Conservation (phyloP, 2,888 invertebrate genomes). For the Leucania comma region DNA sequence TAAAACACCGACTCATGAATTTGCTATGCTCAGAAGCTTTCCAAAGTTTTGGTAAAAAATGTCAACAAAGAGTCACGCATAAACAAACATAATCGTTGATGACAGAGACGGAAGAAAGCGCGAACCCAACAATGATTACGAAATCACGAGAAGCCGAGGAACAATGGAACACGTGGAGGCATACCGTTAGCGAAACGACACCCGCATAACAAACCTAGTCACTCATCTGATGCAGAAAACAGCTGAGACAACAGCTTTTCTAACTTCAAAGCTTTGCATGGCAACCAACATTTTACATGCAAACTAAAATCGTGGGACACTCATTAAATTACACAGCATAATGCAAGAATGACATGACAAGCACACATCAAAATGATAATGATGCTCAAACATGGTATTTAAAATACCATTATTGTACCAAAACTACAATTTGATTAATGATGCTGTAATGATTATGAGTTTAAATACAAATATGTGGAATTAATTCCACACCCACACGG, state of each 20-base stretch:
- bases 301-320: constrained; percentile 68
- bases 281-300: constrained; percentile 69
- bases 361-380: constrained; percentile 70
- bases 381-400: constrained; percentile 69
- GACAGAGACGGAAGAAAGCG: constrained; percentile 65
- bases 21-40: neutral
- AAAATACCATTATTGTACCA: constrained; percentile 64
- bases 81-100: constrained; percentile 54
- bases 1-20: constrained; percentile 5
- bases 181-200: constrained; percentile 73
- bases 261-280: constrained; percentile 79
- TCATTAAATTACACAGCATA: constrained; percentile 52
- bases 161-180: constrained; percentile 79
- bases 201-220: constrained; percentile 67
- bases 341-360: constrained; percentile 71
- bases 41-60: constrained; percentile 6
- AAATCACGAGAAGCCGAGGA: constrained; percentile 68
- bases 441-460: constrained; percentile 51
- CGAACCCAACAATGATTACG: constrained; percentile 66
- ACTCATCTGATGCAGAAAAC: constrained; percentile 48
- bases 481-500: constrained; percentile 66
- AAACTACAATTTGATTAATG: constrained; percentile 56
- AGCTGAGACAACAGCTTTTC: constrained; percentile 80
- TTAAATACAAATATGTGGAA: constrained; percentile 42
- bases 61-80: constrained; percentile 36